Evolutionary conservation across 1,140 invertebrate genomes (phyloP).

Genomic region (Panulirus ornatus): DNA sequence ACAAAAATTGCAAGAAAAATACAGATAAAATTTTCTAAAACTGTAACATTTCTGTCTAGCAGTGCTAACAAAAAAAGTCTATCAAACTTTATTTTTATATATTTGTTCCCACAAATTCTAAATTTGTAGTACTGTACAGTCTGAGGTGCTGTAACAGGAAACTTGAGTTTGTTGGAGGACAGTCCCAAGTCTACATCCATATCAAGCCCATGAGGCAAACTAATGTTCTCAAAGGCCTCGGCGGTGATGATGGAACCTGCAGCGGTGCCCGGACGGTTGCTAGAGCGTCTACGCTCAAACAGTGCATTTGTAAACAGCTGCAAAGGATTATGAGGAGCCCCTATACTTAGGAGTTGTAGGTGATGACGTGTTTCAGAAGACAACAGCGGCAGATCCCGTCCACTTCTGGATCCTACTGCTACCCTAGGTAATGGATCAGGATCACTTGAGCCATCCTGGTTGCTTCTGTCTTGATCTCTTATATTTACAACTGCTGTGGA

Average conservation of each 20-base stretch:
- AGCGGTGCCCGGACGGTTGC: slow-evolving; percentile 46
- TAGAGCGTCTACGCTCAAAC: slow-evolving; percentile 70
- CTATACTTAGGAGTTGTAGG: slow-evolving; percentile 59
- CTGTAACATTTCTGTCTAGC: slow-evolving; percentile 93
- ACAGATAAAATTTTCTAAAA: slow-evolving; percentile 90
- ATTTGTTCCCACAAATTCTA: slow-evolving; percentile 80
- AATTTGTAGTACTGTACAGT: slow-evolving; percentile 93
- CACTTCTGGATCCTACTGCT: slow-evolving; percentile 34
- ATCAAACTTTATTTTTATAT: slow-evolving; percentile 88
- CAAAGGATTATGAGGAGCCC: slow-evolving; percentile 74
- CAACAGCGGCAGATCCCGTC: slow-evolving; percentile 52
- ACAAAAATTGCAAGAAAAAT: slow-evolving; percentile 92
- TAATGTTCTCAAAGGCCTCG: slow-evolving; percentile 47
- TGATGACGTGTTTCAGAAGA: slow-evolving; percentile 53
- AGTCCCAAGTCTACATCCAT: slow-evolving; percentile 76
- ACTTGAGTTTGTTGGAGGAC: slow-evolving; percentile 73
- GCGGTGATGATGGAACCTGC: slow-evolving; percentile 44
- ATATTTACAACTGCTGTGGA: slow-evolving; percentile 4
- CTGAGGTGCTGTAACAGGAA: slow-evolving; percentile 77
- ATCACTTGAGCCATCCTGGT: slow-evolving; percentile 44
- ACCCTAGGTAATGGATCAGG: slow-evolving; percentile 47
- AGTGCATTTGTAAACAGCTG: slow-evolving; percentile 75
- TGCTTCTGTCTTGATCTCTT: slow-evolving; percentile 54
- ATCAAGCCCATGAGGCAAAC: slow-evolving; percentile 73
- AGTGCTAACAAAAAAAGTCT: slow-evolving; percentile 93